Base-by-base conservation (phyloP, 2,113 vertebrate species). In the Sorex araneus region DNA sequence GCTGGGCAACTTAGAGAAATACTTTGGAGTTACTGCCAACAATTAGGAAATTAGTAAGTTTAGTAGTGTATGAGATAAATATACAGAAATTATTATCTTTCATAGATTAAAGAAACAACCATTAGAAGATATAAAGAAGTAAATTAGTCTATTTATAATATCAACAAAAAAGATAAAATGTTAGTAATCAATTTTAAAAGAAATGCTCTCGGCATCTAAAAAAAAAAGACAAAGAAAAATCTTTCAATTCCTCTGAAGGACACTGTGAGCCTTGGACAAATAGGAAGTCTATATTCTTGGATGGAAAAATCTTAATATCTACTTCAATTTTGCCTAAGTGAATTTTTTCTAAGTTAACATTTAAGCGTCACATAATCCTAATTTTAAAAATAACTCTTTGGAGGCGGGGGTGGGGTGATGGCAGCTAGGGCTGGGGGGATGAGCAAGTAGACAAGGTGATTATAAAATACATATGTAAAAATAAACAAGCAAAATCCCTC, bases 401-500 rank as follows among this genome's bases (percentile, higher is more conserved):
- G 57, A 60, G 57, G 57, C 57, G 57, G 57, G 18, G 57, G 64
- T 19, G 28, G 64, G 27, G 64, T 28, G 21, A 23, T 19, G 2
- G 0, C 47, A 50, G 47, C 47, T 50, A 50, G 12, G 36, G n/a
- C 4, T 6, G 28, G 30, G 25, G 32, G 50, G 74, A 23, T 11
- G 25, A 76, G 28, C n/a, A 13, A 54, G 28, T 23, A 69, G 80
- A 63, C 23, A 60, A 83, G 60, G 21, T 36, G 30, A 92, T 92
- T 93, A 74, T 94, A 67, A 83, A 95, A 83, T 83, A 81, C 63
- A 70, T 36, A 3, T 54, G 75, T 64, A 95, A 96, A 93, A 84
- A 89, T 3, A 89, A 90, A 63, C 23, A 70, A 80, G 21, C 27
- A 69, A 30, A 89, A 75, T 54, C 67, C 23, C 86, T 86, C 36